Conservation (phyloP, 35 echinoderm and acorn worm species). For the Chiridota heheva region DNA sequence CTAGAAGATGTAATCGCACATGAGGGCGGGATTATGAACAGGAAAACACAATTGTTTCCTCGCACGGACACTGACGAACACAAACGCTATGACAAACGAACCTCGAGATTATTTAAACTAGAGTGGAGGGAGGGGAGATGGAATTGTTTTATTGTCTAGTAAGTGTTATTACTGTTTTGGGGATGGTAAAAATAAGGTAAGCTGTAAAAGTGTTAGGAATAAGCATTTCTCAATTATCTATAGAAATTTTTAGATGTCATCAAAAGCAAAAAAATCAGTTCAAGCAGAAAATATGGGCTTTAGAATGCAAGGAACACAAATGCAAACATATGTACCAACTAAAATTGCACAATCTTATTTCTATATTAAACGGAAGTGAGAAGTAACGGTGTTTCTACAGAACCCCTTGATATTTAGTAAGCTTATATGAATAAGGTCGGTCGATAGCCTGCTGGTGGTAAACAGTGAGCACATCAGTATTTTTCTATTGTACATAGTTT, state of each 20-base stretch:
- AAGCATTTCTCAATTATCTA: not conserved
- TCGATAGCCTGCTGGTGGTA: too few species aligned
- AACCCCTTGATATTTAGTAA: too few species aligned
- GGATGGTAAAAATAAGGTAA: not conserved
- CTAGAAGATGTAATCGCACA: not conserved
- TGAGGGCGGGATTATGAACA: constrained; percentile 17
- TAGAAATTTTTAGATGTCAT: not conserved
- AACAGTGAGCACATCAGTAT: not conserved
- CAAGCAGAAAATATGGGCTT: not conserved
- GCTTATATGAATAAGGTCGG: too few species aligned
- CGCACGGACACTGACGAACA: constrained; percentile 35
- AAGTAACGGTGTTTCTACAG: not conserved
- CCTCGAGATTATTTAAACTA: constrained; percentile 30
- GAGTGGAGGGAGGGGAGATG: not conserved
- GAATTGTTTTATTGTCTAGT: too few species aligned
- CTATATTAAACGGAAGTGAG: not conserved
- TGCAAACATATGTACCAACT: not conserved
- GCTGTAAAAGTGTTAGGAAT: not conserved
- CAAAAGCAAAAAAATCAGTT: not conserved
- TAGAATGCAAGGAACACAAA: not conserved
- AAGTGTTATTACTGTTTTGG: constrained; percentile 17
- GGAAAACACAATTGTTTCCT: constrained; percentile 52
- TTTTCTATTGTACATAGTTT: not conserved
- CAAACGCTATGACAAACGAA: constrained; percentile 41
- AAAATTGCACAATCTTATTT: not conserved